A percentile compares a stretch with the other conserved stretches of the same genome.
phyloP scores from a whole-genome alignment of 2,113 vertebrate species.

The Sebastes schlegelii region DNA sequence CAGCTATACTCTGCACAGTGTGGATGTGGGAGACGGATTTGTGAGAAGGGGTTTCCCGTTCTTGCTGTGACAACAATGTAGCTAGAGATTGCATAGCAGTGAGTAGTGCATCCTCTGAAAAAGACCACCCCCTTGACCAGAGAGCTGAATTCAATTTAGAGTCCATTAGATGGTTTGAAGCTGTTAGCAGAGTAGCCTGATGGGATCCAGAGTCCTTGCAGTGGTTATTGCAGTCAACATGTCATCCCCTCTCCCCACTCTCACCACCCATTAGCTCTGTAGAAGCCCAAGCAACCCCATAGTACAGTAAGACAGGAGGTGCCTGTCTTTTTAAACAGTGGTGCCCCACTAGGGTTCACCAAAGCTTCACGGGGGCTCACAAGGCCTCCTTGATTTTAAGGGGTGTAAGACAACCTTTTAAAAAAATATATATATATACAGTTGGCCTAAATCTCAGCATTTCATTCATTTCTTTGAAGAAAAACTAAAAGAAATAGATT shows the following conservation, averaged over 20 bases:
- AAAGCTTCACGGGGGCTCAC: no score
- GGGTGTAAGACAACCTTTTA: no score
- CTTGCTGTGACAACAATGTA: conserved; percentile 5
- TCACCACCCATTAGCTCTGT: conserved; percentile 1
- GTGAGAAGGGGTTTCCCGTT: conserved; percentile 14
- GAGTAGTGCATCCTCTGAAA: conserved; percentile 32
- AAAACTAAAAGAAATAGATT: no score
- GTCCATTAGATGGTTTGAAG: conserved; percentile 71
- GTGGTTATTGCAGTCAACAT: conserved; percentile 37
- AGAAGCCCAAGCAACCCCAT: not conserved
- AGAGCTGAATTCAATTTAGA: conserved; percentile 75
- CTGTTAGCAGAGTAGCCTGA: conserved; percentile 60
- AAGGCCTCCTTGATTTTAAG: no score
- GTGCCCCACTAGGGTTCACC: no score
- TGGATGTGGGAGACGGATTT: conserved; percentile 5
- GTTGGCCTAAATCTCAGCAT: no score
- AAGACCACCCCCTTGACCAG: conserved; percentile 20
- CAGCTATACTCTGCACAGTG: not conserved
- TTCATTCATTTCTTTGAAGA: no score
- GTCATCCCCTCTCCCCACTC: not conserved
- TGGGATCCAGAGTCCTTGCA: conserved; percentile 53
- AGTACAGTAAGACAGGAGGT: conserved; percentile 11
- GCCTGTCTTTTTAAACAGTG: not conserved
- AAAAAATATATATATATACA: no score
- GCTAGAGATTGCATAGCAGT: conserved; percentile 10